Base-by-base conservation (phyloP, 2,797 vertebrate species). In the Erpetoichthys calabaricus region DNA sequence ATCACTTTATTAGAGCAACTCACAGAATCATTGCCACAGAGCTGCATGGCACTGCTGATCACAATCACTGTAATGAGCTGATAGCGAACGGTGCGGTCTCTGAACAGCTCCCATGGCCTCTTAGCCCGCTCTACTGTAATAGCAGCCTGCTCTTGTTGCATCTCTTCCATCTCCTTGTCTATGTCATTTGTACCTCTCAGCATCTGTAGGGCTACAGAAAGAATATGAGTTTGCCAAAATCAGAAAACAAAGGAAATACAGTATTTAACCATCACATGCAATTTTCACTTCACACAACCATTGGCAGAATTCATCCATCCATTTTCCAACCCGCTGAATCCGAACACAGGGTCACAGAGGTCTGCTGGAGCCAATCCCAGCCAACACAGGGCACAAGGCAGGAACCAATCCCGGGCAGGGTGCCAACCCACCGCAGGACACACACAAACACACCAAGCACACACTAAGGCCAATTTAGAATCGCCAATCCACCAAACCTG, bases 21-120 rank as follows among this genome's bases (percentile, higher is more conserved):
- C 63, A 92, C 88, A 43, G 84, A 85, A 68, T 94, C 88, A 1
- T 92, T 93, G 1, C 91, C 89, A 1, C 91, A 94, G 60, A 95
- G 87, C 74, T 94, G 90, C 90, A 92, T 88, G 70, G 90, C 87
- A 0, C 90, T 89, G 81, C 89, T 88, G 70, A 92, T 76, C 60
- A 92, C 66, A 3, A 89, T 53, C n/a, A 94, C 68, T 4, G 84
- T 80, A 47, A 79, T 64, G 67, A 93, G 80, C 73, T 91, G 92
- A 84, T 88, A 84, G 71, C 86, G 80, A 56, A 90, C 64, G 0
- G 76, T 68, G 4, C 61, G 77, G 8, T 87, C 88, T 7, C 45
- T 53, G 42, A 92, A 74, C 5, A 94, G 83, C 53, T 90, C 86
- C 86, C 87, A 89, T 0, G 83, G 87, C 3, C 66, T 70, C 56